These are phyloP conservation scores for Sturnus vulgaris DNA, from an alignment of 2,113 vertebrate genomes.

Conservation along the genomic window DNA sequence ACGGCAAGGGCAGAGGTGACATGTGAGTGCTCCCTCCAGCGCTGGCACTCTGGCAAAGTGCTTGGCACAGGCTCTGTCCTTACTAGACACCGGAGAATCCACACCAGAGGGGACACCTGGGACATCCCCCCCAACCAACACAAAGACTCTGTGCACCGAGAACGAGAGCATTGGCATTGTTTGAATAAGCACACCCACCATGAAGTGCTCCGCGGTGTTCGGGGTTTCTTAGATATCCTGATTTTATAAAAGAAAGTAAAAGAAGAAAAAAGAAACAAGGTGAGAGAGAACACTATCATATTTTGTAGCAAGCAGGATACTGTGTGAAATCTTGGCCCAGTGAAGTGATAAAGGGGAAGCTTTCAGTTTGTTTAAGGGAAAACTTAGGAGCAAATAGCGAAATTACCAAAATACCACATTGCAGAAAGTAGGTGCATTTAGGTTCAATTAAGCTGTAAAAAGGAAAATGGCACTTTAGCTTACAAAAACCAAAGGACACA, in stretches of 20 bases:
- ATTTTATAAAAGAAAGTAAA: constrained; percentile 71
- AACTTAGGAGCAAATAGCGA: not conserved
- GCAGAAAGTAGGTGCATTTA: constrained; percentile 22
- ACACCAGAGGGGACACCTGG: not conserved
- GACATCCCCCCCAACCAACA: constrained; percentile 26
- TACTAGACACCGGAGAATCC: not conserved
- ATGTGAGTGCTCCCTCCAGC: not conserved
- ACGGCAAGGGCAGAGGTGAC: not conserved
- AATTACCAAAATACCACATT: constrained; percentile 50
- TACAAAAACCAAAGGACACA: constrained; percentile 5
- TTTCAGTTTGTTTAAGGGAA: constrained; percentile 52
- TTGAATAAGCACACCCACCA: constrained; percentile 65
- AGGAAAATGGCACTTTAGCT: constrained; percentile 48
- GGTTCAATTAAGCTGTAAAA: constrained; percentile 46
- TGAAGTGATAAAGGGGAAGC: constrained; percentile 52
- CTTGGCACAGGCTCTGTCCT: not conserved
- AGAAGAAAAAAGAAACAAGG: constrained; percentile 70
- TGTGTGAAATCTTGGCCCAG: constrained; percentile 66
- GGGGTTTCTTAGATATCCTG: constrained; percentile 65
- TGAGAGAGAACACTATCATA: constrained; percentile 68
- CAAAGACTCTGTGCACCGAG: constrained; percentile 28
- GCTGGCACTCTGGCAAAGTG: not conserved
- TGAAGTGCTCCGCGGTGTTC: constrained; percentile 62
- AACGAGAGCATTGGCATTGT: constrained; percentile 62
- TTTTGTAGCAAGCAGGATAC: constrained; percentile 64